A percentile compares a stretch with the other conserved stretches of the same genome.
Evolutionary conservation across 2,797 vertebrate species (phyloP).

Genomic region (Eptatretus atami): DNA sequence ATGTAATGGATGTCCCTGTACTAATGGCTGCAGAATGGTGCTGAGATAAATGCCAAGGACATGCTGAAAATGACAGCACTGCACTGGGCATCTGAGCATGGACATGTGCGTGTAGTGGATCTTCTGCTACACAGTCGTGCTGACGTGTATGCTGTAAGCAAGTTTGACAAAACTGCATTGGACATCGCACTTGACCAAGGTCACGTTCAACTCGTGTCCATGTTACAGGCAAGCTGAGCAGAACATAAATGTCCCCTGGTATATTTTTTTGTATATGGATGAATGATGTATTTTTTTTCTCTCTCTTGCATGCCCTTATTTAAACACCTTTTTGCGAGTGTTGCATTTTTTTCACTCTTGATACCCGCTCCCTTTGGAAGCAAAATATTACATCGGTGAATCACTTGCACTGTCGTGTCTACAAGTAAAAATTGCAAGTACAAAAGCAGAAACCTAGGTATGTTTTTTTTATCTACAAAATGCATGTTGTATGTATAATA

Average conservation of each 20-base stretch:
- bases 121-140: constrained; percentile 45
- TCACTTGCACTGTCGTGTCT: too few species aligned
- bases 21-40: constrained; percentile 23
- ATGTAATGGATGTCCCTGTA: too few species aligned
- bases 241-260: too few species aligned
- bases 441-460: background rate
- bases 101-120: constrained; percentile 36
- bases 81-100: constrained; percentile 51
- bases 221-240: constrained; percentile 32
- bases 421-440: background rate
- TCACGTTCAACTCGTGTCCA: constrained; percentile 34
- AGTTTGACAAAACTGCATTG: constrained; percentile 57
- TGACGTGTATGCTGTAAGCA: constrained; percentile 42
- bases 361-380: too few species aligned
- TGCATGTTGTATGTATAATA: too few species aligned
- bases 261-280: constrained; percentile 1
- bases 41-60: constrained; percentile 45
- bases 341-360: background rate
- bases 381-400: too few species aligned
- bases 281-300: background rate
- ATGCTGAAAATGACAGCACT: constrained; percentile 58
- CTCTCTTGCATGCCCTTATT: background rate
- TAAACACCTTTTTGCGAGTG: background rate
- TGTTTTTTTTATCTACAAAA: background rate
- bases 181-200: constrained; percentile 52